A percentile compares a stretch with the other conserved stretches of the same genome.
Conservation (phyloP, 2,888 invertebrate species). For the Melanophora roralis region DNA sequence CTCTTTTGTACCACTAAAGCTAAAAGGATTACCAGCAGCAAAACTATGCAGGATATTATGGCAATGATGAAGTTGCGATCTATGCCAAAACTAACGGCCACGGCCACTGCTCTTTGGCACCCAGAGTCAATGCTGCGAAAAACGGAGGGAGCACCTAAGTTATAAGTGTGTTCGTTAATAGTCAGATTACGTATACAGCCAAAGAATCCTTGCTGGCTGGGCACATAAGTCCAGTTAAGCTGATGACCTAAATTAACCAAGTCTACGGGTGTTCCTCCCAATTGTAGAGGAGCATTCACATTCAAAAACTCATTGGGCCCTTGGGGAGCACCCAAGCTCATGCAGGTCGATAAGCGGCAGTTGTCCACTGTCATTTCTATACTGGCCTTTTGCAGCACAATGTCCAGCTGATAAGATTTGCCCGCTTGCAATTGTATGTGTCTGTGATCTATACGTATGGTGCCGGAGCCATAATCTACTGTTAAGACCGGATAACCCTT, state of each 20-base stretch:
- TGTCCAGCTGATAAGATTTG: conserved; percentile 90
- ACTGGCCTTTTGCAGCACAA: conserved; percentile 81
- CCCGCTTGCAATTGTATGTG: conserved; percentile 88
- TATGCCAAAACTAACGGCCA: conserved; percentile 89
- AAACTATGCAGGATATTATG: conserved; percentile 90
- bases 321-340: conserved; percentile 83
- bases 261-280: conserved; percentile 86
- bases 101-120: conserved; percentile 85
- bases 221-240: conserved; percentile 84
- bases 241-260: conserved; percentile 81
- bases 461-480: conserved; percentile 92
- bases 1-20: conserved; percentile 94
- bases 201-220: conserved; percentile 84
- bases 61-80: conserved; percentile 93
- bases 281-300: conserved; percentile 91
- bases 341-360: conserved; percentile 83
- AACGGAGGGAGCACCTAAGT: conserved; percentile 89
- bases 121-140: conserved; percentile 84
- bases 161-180: conserved; percentile 91
- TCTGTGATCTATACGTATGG: conserved; percentile 83
- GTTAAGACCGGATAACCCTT: conserved; percentile 90
- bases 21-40: conserved; percentile 86
- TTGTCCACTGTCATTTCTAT: conserved; percentile 89
- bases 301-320: conserved; percentile 86
- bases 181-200: conserved; percentile 96